A percentile compares a stretch with the other conserved stretches of the same genome.
Evolutionary conservation across 2,797 vertebrate genomes (phyloP).

Genomic region (Epinephelus awoara): DNA sequence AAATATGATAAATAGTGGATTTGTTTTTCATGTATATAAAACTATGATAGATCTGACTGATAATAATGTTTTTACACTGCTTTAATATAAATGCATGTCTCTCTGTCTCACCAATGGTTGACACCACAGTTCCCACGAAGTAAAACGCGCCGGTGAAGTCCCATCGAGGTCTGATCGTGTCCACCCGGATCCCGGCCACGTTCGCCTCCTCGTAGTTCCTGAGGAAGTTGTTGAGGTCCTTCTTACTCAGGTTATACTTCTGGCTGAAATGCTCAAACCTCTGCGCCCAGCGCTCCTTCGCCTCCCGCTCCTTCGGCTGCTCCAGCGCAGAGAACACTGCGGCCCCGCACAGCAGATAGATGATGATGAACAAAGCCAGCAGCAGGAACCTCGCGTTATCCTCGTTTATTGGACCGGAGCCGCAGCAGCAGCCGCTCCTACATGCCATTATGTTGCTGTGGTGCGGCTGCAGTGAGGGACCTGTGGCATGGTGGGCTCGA

Average conservation of each 20-base stretch:
- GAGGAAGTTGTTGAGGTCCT: conserved; percentile 89
- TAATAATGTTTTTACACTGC: not conserved
- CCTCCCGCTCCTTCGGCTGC: conserved; percentile 90
- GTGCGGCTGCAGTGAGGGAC: conserved; percentile 46
- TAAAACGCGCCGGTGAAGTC: conserved; percentile 96
- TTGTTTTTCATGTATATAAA: not conserved
- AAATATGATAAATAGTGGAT: not conserved
- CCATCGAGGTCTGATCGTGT: conserved; percentile 91
- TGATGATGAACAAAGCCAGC: conserved; percentile 89
- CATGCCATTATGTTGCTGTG: conserved; percentile 87
- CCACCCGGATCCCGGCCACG: conserved; percentile 91
- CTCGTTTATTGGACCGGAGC: conserved; percentile 88
- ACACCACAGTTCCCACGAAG: conserved; percentile 97
- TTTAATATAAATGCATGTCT: not conserved
- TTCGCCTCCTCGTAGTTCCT: conserved; percentile 93
- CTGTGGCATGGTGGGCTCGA: conserved; percentile 66
- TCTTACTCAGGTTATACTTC: conserved; percentile 90
- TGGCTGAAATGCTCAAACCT: conserved; percentile 91
- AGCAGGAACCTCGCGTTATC: conserved; percentile 94
- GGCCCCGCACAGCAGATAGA: conserved; percentile 94
- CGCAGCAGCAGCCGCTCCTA: conserved; percentile 86
- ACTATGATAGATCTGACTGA: not conserved
- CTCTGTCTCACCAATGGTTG: conserved; percentile 91
- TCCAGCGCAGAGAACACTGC: conserved; percentile 96
- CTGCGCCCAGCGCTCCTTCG: conserved; percentile 91